These are phyloP conservation scores for Dichetophora obliterata DNA, from an alignment of 2,888 invertebrate species.

Conservation along the genomic window DNA sequence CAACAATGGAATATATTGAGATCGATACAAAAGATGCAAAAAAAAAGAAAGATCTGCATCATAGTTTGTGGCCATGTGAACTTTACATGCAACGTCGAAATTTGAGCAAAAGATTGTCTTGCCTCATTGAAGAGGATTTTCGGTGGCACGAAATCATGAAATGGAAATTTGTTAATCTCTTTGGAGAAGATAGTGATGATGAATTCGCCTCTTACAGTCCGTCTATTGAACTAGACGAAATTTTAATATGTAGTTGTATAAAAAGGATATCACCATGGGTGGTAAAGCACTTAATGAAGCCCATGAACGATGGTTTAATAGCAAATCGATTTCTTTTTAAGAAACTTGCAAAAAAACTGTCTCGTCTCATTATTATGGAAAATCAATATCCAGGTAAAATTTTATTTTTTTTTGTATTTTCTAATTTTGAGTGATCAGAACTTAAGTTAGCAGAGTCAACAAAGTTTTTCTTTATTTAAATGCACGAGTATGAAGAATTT, in stretches of 20 bases:
- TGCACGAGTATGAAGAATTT: too few relatives aligned
- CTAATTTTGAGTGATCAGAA: too few relatives aligned
- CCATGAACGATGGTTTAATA: slow-evolving; percentile 63
- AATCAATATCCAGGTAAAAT: slow-evolving; percentile 63
- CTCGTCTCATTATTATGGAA: slow-evolving; percentile 58
- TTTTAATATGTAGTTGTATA: slow-evolving; percentile 62
- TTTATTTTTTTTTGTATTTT: neutral
- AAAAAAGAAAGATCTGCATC: slow-evolving; percentile 50
- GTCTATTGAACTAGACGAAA: slow-evolving; percentile 63
- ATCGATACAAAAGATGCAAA: neutral
- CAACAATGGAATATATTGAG: neutral
- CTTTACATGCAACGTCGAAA: slow-evolving; percentile 59
- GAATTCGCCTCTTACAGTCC: slow-evolving; percentile 64
- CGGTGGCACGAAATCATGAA: slow-evolving; percentile 60
- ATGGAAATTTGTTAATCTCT: slow-evolving; percentile 58
- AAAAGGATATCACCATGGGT: slow-evolving; percentile 66
- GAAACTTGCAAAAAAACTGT: slow-evolving; percentile 62
- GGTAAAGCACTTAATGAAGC: slow-evolving; percentile 64
- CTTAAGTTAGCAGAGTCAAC: too few relatives aligned
- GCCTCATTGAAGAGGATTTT: slow-evolving; percentile 61
- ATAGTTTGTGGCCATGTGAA: slow-evolving; percentile 67
- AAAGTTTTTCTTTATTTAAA: slow-evolving; percentile 63
- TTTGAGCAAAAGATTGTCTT: slow-evolving; percentile 56
- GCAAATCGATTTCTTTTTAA: slow-evolving; percentile 65
- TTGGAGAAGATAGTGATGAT: slow-evolving; percentile 67